These are phyloP conservation scores for Nasonia vitripennis DNA, from an alignment of 1,140 invertebrate species.

Conservation along the genomic window DNA sequence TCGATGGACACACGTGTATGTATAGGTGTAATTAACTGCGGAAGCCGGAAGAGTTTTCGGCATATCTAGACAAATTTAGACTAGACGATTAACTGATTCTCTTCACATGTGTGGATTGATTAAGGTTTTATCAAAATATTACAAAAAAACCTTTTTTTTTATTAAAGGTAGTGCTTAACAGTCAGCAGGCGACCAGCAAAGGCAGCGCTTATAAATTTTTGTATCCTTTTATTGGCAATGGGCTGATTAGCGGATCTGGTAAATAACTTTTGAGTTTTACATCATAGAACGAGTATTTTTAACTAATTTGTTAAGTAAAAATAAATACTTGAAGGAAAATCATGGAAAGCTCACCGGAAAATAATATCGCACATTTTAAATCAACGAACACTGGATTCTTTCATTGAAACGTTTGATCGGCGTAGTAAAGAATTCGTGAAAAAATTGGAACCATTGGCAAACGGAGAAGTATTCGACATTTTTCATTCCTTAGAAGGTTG, in stretches of 20 bases:
- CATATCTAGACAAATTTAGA: background rate
- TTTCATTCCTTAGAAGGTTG: constrained; percentile 57
- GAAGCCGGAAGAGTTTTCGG: no score
- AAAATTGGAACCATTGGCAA: constrained; percentile 47
- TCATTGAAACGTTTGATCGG: constrained; percentile 53
- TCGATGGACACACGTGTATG: no score
- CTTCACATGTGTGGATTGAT: no score
- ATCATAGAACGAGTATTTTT: background rate
- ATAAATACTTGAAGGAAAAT: constrained; percentile 55
- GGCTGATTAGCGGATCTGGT: constrained; percentile 72
- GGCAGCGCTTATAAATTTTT: constrained; percentile 69
- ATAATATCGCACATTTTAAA: constrained; percentile 55
- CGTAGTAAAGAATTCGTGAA: constrained; percentile 50
- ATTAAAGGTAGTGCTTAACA: constrained; percentile 59
- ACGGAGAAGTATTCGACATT: constrained; percentile 59
- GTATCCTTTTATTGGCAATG: constrained; percentile 63
- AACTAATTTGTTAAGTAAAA: background rate
- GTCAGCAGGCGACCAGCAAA: constrained; percentile 62
- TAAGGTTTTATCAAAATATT: no score
- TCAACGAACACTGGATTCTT: constrained; percentile 56
- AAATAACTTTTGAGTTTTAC: constrained; percentile 4
- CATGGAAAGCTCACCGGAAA: constrained; percentile 59
- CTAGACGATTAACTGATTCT: background rate
- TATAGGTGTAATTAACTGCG: no score
- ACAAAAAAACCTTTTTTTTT: background rate